Base-by-base conservation (phyloP, 1,140 invertebrate species). In the Potamilus streckersoni region DNA sequence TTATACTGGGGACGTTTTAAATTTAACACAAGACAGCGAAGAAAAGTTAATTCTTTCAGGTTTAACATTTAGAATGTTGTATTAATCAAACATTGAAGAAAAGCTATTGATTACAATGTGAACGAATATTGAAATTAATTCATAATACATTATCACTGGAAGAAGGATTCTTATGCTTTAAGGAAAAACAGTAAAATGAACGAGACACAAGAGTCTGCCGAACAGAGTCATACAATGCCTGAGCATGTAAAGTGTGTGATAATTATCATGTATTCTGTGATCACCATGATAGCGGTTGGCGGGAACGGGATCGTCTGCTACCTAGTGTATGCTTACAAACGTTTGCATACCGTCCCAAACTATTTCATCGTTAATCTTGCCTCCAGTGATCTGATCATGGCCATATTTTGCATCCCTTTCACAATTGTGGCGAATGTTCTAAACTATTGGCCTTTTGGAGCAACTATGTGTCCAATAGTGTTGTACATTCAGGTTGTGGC, bases 351-450 rank as follows among this genome's bases (percentile, higher is more conserved):
- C 0, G 95, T 97, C 6, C 97, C 96, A 64, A 98, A 98, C 90
- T 97, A 97, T 86, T 98, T 98, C 89, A 97, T 98, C 69, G 93
- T 98, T 4, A 98, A 98, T 86, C 89, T 98, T 76, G 97, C 97
- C 0, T 94, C 98, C 23, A 96, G 97, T 0, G 97, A 98, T 87
- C 96, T 98, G 85, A 96, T 95, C 81, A 98, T 98, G 87, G 95
- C 95, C 31, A 92, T 98, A 0, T 95, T 97, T 16, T 96, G 96
- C 0, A 95, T 98, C 79, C 97, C 97, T 0, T 97, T 98, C 84
- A 90, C 98, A 0, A 96, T 97, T 71, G 93, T 98, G 17, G 94
- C 94, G 1, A 98, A 96, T 0, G 93, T 93, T 16, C 90, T 95
- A 59, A 92, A 94, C 56, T 93, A 93, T 20, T 98, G 97, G 97